Evolutionary conservation across 2,113 vertebrate genomes (phyloP).

Genomic region (Meriones unguiculatus): DNA sequence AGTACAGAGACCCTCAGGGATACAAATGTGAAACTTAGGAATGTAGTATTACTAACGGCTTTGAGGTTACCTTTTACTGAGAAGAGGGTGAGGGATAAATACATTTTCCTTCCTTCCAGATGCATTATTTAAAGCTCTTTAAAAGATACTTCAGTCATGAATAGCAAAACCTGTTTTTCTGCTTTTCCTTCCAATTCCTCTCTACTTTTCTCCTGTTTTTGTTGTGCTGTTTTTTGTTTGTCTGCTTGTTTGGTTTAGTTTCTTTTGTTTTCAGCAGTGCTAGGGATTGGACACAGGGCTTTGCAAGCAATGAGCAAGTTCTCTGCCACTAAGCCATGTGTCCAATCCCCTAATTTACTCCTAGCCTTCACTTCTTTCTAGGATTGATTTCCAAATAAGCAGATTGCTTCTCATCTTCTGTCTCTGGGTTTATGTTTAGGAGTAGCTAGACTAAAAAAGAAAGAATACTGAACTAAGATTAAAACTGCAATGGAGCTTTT

Average conservation of each 20-base stretch:
- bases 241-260: background rate
- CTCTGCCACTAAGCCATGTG: too few species aligned
- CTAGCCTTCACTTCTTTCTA: background rate
- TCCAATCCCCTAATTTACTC: too few species aligned
- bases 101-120: background rate
- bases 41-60: background rate
- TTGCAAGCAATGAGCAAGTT: background rate
- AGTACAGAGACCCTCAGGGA: background rate
- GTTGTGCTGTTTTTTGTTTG: background rate
- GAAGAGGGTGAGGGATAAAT: background rate
- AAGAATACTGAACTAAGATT: constrained; percentile 6
- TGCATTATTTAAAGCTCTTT: background rate
- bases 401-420: background rate
- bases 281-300: background rate
- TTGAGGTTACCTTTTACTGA: background rate
- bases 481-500: background rate
- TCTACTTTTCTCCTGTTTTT: background rate
- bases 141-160: background rate
- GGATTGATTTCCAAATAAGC: background rate
- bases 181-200: background rate
- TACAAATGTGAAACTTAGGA: background rate
- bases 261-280: background rate
- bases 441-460: background rate
- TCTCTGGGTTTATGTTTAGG: background rate
- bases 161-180: background rate